A percentile compares a stretch with the other conserved stretches of the same genome.
Evolutionary conservation across 2,113 vertebrate species (phyloP).

Genomic region (Cnemophilus loriae): DNA sequence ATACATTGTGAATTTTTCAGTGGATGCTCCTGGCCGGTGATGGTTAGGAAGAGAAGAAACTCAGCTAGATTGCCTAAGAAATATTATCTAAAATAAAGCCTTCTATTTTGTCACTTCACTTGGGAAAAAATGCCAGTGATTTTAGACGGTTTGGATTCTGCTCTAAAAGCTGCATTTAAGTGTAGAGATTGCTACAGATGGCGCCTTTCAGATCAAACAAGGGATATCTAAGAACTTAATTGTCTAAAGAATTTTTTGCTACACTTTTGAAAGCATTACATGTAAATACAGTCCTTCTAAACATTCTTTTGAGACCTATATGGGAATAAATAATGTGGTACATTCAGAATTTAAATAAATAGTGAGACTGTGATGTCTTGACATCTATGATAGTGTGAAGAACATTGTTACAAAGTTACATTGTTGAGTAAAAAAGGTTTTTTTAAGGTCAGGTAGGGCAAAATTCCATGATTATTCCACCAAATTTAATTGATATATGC

Average conservation of each 20-base stretch:
- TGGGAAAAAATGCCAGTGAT: not conserved
- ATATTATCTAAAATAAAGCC: not conserved
- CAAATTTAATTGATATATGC: not conserved
- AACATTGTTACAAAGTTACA: not conserved
- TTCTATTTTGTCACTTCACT: not conserved
- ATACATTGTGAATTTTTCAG: not conserved
- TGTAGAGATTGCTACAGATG: not conserved
- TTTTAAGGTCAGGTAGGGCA: not conserved
- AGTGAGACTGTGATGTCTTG: not conserved
- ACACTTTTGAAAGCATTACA: not conserved
- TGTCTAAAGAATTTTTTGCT: not conserved
- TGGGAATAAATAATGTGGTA: not conserved
- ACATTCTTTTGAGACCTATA: not conserved
- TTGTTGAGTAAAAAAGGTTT: not conserved
- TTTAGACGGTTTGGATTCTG: not conserved
- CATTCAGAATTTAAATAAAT: not conserved
- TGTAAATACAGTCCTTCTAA: not conserved
- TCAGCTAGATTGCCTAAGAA: not conserved
- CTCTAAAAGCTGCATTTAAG: not conserved
- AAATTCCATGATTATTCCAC: not conserved
- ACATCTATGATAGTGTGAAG: not conserved
- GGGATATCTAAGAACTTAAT: not conserved
- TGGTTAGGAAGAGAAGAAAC: not conserved
- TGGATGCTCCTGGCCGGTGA: not conserved
- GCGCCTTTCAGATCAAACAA: not conserved